Conservation (phyloP, 2,797 vertebrate genomes). For the Psittacula echo region DNA sequence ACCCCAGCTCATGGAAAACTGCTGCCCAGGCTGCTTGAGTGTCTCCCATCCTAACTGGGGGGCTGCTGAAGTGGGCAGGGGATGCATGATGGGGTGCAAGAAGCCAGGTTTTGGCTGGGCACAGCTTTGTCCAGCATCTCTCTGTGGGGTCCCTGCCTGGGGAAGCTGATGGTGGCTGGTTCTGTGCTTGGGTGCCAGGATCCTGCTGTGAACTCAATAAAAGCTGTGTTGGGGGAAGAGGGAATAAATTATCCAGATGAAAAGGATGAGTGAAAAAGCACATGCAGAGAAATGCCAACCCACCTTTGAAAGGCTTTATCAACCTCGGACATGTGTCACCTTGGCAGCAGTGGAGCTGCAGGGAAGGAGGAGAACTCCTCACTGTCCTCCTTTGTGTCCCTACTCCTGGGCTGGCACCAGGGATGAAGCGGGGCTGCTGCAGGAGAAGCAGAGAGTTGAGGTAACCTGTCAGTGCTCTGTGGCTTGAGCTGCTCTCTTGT, state of each 20-base stretch:
- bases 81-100: neutral
- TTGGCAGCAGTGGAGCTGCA: neutral
- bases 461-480: neutral
- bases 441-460: neutral
- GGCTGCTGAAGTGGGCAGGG: neutral
- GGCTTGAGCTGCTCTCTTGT: neutral
- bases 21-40: neutral
- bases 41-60: neutral
- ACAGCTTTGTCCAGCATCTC: neutral
- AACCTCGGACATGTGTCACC: neutral
- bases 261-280: neutral
- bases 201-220: constrained; percentile 60
- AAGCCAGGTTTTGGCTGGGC: neutral
- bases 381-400: neutral
- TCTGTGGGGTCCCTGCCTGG: neutral
- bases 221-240: neutral
- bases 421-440: neutral
- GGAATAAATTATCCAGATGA: constrained; percentile 48
- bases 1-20: neutral
- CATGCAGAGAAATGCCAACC: neutral
- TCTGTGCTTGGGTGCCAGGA: neutral
- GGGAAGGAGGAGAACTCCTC: neutral
- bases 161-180: neutral
- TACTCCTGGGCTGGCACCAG: neutral
- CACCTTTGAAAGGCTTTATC: constrained; percentile 36